Evolutionary conservation across 2,888 invertebrate genomes (phyloP).

Genomic region (Mythimna albipuncta): DNA sequence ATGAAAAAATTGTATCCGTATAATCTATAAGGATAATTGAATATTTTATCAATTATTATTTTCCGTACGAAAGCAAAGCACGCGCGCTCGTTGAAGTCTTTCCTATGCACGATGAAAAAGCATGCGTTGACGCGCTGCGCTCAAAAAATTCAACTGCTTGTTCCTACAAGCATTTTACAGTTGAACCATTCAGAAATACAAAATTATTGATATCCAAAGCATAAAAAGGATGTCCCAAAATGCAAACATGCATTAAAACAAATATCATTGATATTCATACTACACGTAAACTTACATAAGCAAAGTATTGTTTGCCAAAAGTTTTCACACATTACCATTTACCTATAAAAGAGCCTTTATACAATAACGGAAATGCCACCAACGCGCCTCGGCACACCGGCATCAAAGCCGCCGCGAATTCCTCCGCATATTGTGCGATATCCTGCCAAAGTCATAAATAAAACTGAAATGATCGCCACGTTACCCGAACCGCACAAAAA

Average conservation of each 20-base stretch:
- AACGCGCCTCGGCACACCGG: constrained; percentile 76
- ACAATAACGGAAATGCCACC: constrained; percentile 88
- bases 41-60: background rate
- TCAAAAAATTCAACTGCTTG: background rate
- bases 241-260: constrained; percentile 22
- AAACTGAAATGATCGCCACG: constrained; percentile 86
- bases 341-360: constrained; percentile 69
- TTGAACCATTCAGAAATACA: background rate
- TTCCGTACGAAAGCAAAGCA: background rate
- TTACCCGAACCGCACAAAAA: constrained; percentile 82
- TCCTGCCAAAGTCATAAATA: constrained; percentile 89
- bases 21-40: background rate
- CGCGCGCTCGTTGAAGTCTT: constrained; percentile 83
- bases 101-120: constrained; percentile 52
- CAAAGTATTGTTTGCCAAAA: constrained; percentile 53
- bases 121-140: constrained; percentile 11
- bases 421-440: constrained; percentile 84
- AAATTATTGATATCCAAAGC: background rate
- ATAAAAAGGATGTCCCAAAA: background rate
- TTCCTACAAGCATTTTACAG: too few relatives aligned
- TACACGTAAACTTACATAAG: constrained; percentile 41
- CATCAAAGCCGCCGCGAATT: constrained; percentile 86
- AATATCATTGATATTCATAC: constrained; percentile 45
- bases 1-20: background rate
- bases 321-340: constrained; percentile 58